Percentiles rank a stretch among this genome's conserved stretches.
Evolutionary conservation across 2,888 invertebrate species (phyloP).

Genomic region (Patella pellucida): DNA sequence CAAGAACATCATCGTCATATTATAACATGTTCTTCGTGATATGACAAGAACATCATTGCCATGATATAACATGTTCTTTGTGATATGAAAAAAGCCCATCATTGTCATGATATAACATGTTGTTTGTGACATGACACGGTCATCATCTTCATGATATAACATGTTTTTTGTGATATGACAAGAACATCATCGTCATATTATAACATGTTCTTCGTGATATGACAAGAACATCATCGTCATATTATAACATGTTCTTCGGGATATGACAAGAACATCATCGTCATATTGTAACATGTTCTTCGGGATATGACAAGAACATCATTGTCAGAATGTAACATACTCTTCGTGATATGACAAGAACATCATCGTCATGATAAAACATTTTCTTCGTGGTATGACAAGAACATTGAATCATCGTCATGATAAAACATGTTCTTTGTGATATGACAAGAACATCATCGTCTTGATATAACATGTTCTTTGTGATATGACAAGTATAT

Average conservation of each 20-base stretch:
- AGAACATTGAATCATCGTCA: too few species aligned
- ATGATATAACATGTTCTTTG: neutral
- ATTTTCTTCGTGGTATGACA: neutral
- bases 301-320: neutral
- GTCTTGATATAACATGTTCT: neutral
- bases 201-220: neutral
- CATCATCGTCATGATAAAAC: too few species aligned
- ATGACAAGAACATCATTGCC: too few species aligned
- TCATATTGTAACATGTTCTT: neutral
- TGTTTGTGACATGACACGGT: neutral
- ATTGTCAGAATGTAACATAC: neutral
- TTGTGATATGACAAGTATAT: neutral
- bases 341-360: neutral
- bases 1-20: too few species aligned
- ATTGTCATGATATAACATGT: neutral
- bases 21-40: neutral
- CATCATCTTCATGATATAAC: conserved; percentile 3
- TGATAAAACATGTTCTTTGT: neutral
- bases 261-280: neutral
- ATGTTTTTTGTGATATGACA: neutral
- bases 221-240: too few species aligned
- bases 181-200: neutral
- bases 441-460: too few species aligned
- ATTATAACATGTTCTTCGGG: neutral
- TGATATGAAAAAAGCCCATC: too few species aligned